These are phyloP conservation scores for Pteronura brasiliensis DNA, from an alignment of 2,113 vertebrate species.

Conservation along the genomic window DNA sequence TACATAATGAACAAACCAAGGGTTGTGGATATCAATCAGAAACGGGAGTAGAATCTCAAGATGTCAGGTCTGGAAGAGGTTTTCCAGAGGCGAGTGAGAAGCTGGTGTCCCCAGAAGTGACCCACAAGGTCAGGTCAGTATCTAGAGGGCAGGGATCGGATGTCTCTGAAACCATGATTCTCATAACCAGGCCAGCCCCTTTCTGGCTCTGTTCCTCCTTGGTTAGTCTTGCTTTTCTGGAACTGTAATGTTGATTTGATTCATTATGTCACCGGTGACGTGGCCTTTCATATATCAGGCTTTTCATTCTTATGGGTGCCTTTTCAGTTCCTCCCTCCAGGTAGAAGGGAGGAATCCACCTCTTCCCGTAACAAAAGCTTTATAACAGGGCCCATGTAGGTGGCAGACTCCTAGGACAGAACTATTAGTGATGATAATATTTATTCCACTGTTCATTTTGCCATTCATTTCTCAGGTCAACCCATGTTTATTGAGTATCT, in stretches of 20 bases:
- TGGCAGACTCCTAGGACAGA: neutral
- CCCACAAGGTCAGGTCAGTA: too few relatives aligned
- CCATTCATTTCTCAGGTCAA: neutral
- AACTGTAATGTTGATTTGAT: neutral
- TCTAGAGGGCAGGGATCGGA: neutral
- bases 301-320: neutral
- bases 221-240: neutral
- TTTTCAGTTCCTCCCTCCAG: neutral
- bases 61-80: neutral
- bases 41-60: neutral
- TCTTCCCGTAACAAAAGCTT: neutral
- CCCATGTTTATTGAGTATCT: neutral
- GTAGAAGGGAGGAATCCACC: too few relatives aligned
- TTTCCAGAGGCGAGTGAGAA: neutral
- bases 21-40: neutral
- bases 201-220: neutral
- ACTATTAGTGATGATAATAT: too few relatives aligned
- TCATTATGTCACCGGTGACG: neutral
- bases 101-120: neutral
- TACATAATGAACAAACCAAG: neutral
- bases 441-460: neutral
- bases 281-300: accelerated
- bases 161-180: neutral
- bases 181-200: accelerated
- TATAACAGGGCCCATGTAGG: neutral